Percentiles rank a stretch among this genome's conserved stretches.
Conservation (phyloP, 2,888 invertebrate genomes). For the Philereme transversata region DNA sequence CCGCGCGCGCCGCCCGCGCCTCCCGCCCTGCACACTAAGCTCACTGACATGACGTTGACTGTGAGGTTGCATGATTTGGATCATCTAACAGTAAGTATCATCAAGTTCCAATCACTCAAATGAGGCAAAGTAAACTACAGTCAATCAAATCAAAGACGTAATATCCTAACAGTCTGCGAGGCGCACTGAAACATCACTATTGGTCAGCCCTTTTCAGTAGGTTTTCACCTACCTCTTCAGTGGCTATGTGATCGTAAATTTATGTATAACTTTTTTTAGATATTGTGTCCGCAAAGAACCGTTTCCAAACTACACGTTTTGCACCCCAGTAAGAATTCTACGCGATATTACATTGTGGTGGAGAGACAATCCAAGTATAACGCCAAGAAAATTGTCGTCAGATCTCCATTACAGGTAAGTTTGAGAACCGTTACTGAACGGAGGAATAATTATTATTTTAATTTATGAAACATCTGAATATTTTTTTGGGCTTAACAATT, state of each 20-base stretch:
- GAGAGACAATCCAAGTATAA: conserved; percentile 85
- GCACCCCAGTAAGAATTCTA: conserved; percentile 83
- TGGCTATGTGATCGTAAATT: too few species aligned
- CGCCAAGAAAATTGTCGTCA: conserved; percentile 85
- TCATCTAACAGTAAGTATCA: conserved; percentile 75
- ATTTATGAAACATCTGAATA: too few species aligned
- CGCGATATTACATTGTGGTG: conserved; percentile 88
- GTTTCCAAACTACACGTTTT: conserved; percentile 86
- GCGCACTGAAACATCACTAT: too few species aligned
- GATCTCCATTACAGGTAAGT: conserved; percentile 89
- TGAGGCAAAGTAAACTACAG: too few species aligned
- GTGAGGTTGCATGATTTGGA: conserved; percentile 87
- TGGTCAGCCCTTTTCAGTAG: too few species aligned
- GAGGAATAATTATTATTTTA: too few species aligned
- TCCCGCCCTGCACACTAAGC: conserved; percentile 84
- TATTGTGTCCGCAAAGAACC: conserved; percentile 86
- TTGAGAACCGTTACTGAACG: too few species aligned
- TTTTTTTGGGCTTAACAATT: too few species aligned
- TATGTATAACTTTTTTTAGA: conserved; percentile 47
- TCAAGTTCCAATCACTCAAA: too few species aligned
- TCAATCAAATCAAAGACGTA: too few species aligned
- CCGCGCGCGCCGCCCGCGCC: conserved; percentile 65
- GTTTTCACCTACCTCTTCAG: too few species aligned
- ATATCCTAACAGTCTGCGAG: too few species aligned
- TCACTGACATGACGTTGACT: conserved; percentile 87